Base-by-base conservation (phyloP, 2,888 invertebrate species). In the Omphaloscelis lunosa region DNA sequence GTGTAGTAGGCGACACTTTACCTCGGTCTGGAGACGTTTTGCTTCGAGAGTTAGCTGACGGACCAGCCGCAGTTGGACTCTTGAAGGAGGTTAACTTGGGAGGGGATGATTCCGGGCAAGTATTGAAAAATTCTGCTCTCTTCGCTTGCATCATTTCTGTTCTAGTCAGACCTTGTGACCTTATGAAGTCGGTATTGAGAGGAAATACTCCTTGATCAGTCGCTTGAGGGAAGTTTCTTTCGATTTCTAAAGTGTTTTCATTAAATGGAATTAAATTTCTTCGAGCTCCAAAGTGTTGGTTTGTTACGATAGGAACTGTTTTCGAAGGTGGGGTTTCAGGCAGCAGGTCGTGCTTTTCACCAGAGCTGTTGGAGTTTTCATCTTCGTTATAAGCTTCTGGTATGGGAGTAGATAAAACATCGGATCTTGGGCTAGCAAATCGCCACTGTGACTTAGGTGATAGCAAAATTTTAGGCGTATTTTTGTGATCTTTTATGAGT, bases 361-460 rank as follows among this genome's bases (percentile, higher is more conserved):
- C 96, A 29, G 97, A 97, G 88, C 97, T 97, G 83, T 97, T 97
- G 2, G 97, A 97, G 88, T 97, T 97, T 87, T 98, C 98, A 90
- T 98, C 98, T 91, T 98, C 98, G 90, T 98, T 98, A 89, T 97
- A 97, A 87, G 98, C 99, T 96, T 99, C 99, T 61, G 98, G 98
- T 93, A 99, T 99, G 77, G 98, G 98, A 66, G 98, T 98, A 62
- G 98, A 98, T 91, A 99, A 97, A 72, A 99, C 98, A 90, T 99
- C 98, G 39, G 98, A 98, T 89, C 98, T 97, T 2, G 98, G 98
- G 86, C 97, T 98, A 58, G 98, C 97, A 89, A 98, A 98, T 84
- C 98, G 96, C 98, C 98, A 98, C 80, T 97, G 97, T 0, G 98
- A 97, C 83, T 98, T 97, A 0, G 98, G 98, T 74, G 98, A 98